Base-by-base conservation (phyloP, 1,140 invertebrate species). In the Sminthurides bifidus region DNA sequence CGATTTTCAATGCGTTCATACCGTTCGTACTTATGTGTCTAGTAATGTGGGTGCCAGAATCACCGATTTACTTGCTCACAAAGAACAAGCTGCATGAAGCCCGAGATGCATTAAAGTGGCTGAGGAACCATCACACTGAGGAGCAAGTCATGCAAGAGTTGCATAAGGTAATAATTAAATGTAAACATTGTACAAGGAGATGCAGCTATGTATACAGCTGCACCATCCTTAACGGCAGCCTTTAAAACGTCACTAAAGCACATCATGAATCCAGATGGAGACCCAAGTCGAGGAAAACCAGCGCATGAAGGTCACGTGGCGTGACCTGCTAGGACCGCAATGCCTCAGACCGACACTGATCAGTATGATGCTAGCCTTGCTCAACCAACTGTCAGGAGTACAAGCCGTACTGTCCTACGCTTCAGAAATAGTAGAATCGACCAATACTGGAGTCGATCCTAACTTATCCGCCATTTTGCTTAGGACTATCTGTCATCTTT, bases 351-450 rank as follows among this genome's bases (percentile, higher is more conserved):
- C 80, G 8, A 68, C 91, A 15, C 53, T 81, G 4, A 84, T 92
- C 31, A 80, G 78, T 43, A 77, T 85, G 54, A 79, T 80, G 12
- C 72, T 92, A 1, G 87, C 92, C 83, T 72, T 86, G 48, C 84
- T 90, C 68, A 87, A 92, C 66, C 56, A 58, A 53, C 14, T 58
- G 2, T 31, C 38, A 24, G 86, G 88, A 37, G 84, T 92, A 19
- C 91, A 91, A 63, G 84, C 83, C 0, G 82, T 91, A n/a, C 81
- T 89, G 56, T 89, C 89, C 68, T 90, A 88, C 63, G 76, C 83
- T 0, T 75, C 76, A 0, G 65, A 70, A 0, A 90, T 92, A 53
- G 88, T 92, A 61, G 57, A 74, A 12, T 69, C 74, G 31, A 75
- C 76, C 14, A 85, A 84, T 6, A 67, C 38, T 24, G 74, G 70